These are phyloP conservation scores for Pedicia rivosa DNA, from an alignment of 2,888 invertebrate genomes.

Conservation along the genomic window DNA sequence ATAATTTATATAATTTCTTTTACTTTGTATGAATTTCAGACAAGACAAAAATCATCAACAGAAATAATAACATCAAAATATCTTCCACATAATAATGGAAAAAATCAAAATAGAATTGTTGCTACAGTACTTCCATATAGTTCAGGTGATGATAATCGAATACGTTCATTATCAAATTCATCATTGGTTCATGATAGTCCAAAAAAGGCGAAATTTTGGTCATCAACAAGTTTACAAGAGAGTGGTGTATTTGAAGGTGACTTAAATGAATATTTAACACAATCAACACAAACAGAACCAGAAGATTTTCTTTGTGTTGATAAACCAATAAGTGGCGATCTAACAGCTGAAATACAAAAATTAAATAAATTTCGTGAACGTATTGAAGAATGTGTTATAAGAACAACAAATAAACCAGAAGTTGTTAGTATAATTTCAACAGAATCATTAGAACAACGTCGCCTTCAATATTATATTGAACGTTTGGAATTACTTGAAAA, in stretches of 20 bases:
- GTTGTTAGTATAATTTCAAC: constrained; percentile 14
- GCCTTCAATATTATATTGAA: constrained; percentile 48
- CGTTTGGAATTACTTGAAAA: constrained; percentile 45
- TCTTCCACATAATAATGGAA: constrained; percentile 5
- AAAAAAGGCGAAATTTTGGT: constrained; percentile 16
- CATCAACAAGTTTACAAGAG: constrained; percentile 43
- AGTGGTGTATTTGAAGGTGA: constrained; percentile 56
- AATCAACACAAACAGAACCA: constrained; percentile 37
- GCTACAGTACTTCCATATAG: constrained; percentile 48
- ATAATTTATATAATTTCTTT: not conserved
- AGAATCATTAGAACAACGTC: constrained; percentile 34
- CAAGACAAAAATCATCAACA: constrained; percentile 2
- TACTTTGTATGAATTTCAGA: not conserved
- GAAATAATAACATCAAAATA: constrained; percentile 14
- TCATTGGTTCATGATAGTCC: constrained; percentile 11
- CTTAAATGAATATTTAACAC: constrained; percentile 4
- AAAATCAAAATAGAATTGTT: constrained; percentile 34
- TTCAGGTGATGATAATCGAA: constrained; percentile 24
- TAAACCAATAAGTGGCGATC: constrained; percentile 36
- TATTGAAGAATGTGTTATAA: constrained; percentile 37
- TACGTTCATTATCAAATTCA: constrained; percentile 22
- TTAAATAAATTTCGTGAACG: constrained; percentile 45
- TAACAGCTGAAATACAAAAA: constrained; percentile 45
- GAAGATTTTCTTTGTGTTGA: constrained; percentile 32
- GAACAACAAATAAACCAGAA: constrained; percentile 9